Base-by-base conservation (phyloP, 2,113 vertebrate species). In the Columba livia region DNA sequence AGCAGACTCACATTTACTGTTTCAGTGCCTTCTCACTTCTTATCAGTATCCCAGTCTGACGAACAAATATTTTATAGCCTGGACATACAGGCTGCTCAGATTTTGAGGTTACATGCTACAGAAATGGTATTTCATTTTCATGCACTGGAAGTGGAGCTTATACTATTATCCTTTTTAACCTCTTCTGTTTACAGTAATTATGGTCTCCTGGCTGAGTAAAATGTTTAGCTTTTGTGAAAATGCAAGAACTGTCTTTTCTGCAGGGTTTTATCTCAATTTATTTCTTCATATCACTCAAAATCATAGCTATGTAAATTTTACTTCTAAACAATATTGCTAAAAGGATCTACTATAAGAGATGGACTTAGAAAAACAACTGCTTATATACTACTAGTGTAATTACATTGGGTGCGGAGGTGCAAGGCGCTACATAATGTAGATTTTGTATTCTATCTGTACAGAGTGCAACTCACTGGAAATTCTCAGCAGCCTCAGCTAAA, bases 261-360 rank as follows among this genome's bases (percentile, higher is more conserved):
- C 42, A 69, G 56, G 8, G 10, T 88, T 97, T 96, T 73, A 94
- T 31, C 20, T 58, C 77, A 66, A 79, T 8, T 89, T 58, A 90
- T 91, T 93, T 95, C 50, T 9, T 85, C 32, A 9, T 42, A 74
- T 47, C 40, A 90, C 71, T 60, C 73, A 79, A 89, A 87, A 88
- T 81, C 70, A 89, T 19, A 79, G 78, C 50, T 93, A 81, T 57
- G 60, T 77, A 74, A 69, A 91, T 85, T 73, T 88, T 82, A 18
- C 21, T 94, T 95, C 70, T 75, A 47, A 92, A 58, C 65, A 89
- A 31, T 86, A 81, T 38, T 69, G 89, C 42, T 93, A 74, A 86
- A 85, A 94, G n/a, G 84, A 69, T 92, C 65, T 67, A 71, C 65
- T 87, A 5, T 38, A 88, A 92, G 89, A 95, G 89, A 78, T 2